A percentile compares a stretch with the other conserved stretches of the same genome.
These are phyloP conservation scores for Euphonia xanthogaster DNA, from an alignment of 2,797 vertebrate genomes.

Conservation along the genomic window DNA sequence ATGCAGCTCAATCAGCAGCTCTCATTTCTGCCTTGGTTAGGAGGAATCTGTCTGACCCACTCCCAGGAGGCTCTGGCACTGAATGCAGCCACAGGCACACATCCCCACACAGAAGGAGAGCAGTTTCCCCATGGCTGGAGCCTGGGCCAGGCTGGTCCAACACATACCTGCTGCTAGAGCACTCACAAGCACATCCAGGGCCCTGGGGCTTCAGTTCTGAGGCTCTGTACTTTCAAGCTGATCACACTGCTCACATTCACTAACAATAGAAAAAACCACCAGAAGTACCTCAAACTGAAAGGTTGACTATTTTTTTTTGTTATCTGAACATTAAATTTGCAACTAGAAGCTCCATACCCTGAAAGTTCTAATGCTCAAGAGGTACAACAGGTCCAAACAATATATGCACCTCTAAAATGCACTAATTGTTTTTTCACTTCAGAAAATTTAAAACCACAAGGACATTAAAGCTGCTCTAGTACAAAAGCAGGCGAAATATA, in stretches of 20 bases:
- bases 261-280: not conserved
- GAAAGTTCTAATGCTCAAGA: not conserved
- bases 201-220: not conserved
- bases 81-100: not conserved
- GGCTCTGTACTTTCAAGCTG: not conserved
- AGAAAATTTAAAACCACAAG: not conserved
- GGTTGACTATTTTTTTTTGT: not conserved
- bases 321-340: not conserved
- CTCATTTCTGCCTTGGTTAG: not conserved
- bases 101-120: not conserved
- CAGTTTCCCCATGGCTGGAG: not conserved
- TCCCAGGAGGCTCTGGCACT: not conserved
- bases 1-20: not conserved
- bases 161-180: accelerated
- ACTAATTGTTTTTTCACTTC: not conserved
- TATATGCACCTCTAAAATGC: not conserved
- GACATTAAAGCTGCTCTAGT: not conserved
- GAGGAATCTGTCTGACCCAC: not conserved
- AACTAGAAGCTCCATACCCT: not conserved
- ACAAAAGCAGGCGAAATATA: not conserved
- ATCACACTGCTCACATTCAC: not conserved
- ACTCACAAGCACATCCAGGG: not conserved
- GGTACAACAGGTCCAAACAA: not conserved
- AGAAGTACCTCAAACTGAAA: not conserved
- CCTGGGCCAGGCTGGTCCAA: not conserved